phyloP scores from a whole-genome alignment of 1,140 invertebrate species.

The Drosophila ambigua region DNA sequence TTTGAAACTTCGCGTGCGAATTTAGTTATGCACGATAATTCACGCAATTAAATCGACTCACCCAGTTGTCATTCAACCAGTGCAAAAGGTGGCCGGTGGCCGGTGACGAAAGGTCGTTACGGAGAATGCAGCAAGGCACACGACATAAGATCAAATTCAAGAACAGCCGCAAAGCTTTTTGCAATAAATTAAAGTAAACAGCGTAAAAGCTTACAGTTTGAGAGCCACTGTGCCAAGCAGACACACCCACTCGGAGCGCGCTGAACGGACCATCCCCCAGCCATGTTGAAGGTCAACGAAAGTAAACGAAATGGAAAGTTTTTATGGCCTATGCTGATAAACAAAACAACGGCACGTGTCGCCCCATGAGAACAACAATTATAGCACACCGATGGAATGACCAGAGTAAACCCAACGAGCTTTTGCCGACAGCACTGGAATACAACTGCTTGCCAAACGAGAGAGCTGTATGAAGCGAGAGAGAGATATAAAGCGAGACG shows the following conservation, averaged over 20 bases:
- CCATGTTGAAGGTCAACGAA: constrained; percentile 57
- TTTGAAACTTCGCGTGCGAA: constrained; percentile 66
- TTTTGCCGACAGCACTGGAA: constrained; percentile 42
- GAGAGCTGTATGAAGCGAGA: no score
- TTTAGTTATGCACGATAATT: constrained; percentile 67
- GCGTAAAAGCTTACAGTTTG: constrained; percentile 49
- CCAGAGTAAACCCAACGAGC: constrained; percentile 16
- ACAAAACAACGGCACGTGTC: constrained; percentile 49
- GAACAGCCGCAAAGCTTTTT: constrained; percentile 7
- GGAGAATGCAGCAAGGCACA: neutral
- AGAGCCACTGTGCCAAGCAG: constrained; percentile 15
- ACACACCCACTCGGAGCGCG: constrained; percentile 32
- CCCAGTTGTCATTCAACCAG: constrained; percentile 28
- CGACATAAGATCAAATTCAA: constrained; percentile 4
- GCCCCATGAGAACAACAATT: constrained; percentile 37
- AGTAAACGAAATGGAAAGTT: constrained; percentile 48
- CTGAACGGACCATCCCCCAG: constrained; percentile 18
- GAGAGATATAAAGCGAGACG: neutral
- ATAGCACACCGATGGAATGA: constrained; percentile 17
- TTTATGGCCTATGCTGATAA: constrained; percentile 22
- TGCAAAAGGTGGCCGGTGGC: constrained; percentile 12
- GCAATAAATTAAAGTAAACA: constrained; percentile 14
- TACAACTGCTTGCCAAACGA: neutral
- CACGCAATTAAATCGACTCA: constrained; percentile 35
- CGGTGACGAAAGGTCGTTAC: neutral